Evolutionary conservation across 2,113 vertebrate species (phyloP), one percentile per base, ranked within the genome.

Genomic region (Neolamprologus ventralis): DNA sequence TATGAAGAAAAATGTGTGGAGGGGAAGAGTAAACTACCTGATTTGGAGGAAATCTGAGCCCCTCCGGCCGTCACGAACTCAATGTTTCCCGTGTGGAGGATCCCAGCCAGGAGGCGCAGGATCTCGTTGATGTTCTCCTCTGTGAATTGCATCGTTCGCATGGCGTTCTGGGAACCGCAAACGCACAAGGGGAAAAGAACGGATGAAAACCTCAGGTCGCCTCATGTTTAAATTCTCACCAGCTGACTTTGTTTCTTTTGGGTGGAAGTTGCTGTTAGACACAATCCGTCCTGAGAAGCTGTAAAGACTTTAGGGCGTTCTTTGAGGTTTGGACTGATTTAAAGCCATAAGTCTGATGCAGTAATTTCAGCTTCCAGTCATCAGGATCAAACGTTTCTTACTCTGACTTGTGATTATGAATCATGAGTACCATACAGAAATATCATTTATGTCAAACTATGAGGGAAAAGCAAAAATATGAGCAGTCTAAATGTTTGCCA

Each of bases 41-140:
- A 96, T 95, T 99, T 99, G 91, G 97, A 98, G 88, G 97, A 97
- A 68, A 99, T 96, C 28, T 99, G 98, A 0, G 99, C 98, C 55
- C 99, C 98, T 2, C 99, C 98, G 17, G 99, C 99, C 33, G 98
- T 99, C 94, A 98, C 97, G 75, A 99, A 99, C 83, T 99, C 97
- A 16, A 99, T 93, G 33, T 99, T 99, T 55, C 99, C 99, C 0
- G 98, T 87, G 73, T 99, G 98, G 16, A 99, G 96, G 87, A 99
- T 96, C 26, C 97, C 98, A 16, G 98, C 97, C 75, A 99, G 97
- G 79, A 99, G 96, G 85, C 97, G 96, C 92, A 99, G 89, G 88
- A 99, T 94, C 88, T 99, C 98, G 40, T 51, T 93, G 17, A 98
- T 97, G 85, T 97, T 97, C 82, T 98, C 98, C 85, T 96, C 97